phyloP scores from a whole-genome alignment of 2,797 vertebrate genomes.

The Saxicola maurus region DNA sequence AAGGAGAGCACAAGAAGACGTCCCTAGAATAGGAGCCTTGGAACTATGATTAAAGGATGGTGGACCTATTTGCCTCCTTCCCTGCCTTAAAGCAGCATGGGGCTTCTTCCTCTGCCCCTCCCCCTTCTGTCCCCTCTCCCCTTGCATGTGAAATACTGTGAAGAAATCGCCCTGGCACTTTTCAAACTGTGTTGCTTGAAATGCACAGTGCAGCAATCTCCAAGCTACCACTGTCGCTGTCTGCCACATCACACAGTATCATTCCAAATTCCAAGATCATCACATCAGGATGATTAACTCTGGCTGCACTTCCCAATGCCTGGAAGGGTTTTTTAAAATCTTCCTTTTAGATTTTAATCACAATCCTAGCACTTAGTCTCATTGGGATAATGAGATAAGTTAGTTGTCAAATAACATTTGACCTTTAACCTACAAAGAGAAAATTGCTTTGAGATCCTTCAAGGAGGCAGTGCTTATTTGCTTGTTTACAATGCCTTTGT shows the following conservation, averaged over 20 bases:
- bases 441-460: constrained; percentile 63
- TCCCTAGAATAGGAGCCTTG: constrained; percentile 76
- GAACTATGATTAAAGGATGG: constrained; percentile 77
- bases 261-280: constrained; percentile 74
- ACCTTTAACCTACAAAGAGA: constrained; percentile 65
- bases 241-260: constrained; percentile 73
- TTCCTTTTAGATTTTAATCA: constrained; percentile 70
- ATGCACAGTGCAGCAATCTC: constrained; percentile 73
- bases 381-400: constrained; percentile 69
- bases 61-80: constrained; percentile 86
- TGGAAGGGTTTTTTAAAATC: constrained; percentile 60
- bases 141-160: constrained; percentile 97
- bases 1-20: constrained; percentile 81
- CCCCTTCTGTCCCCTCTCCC: constrained; percentile 68
- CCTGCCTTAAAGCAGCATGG: constrained; percentile 97
- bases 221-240: constrained; percentile 70
- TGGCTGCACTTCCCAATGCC: constrained; percentile 81
- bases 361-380: constrained; percentile 76
- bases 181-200: constrained; percentile 80
- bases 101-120: constrained; percentile 78
- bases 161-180: constrained; percentile 95
- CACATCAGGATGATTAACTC: constrained; percentile 75
- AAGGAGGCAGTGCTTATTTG: constrained; percentile 71
- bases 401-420: constrained; percentile 66
- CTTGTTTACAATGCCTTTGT: constrained; percentile 75